Evolutionary conservation across 2,888 invertebrate species (phyloP).

Genomic region (Dynastes maya): DNA sequence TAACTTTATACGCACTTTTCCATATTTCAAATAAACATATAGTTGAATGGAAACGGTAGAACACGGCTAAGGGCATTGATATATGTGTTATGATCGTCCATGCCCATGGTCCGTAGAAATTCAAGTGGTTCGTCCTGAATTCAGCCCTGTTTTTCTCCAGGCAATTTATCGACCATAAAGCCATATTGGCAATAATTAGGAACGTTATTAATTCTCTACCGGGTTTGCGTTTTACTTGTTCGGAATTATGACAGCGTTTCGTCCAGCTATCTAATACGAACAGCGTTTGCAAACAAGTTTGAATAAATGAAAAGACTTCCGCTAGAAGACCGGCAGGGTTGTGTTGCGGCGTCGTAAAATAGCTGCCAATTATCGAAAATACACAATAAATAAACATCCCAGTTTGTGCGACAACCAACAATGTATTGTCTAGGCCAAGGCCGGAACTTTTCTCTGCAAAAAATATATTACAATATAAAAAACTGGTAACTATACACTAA

Average conservation of each 20-base stretch:
- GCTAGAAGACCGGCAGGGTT: conserved; percentile 76
- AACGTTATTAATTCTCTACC: conserved; percentile 91
- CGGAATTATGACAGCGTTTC: conserved; percentile 81
- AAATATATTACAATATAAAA: conserved; percentile 15
- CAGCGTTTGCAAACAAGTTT: conserved; percentile 86
- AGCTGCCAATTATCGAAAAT: conserved; percentile 88
- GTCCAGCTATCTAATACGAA: conserved; percentile 85
- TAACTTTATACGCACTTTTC: conserved; percentile 90
- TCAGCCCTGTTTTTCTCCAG: conserved; percentile 88
- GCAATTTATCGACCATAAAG: conserved; percentile 90
- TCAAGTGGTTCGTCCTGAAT: conserved; percentile 85
- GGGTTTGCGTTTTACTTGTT: conserved; percentile 83
- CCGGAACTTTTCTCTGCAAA: conserved; percentile 61
- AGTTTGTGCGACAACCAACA: conserved; percentile 89
- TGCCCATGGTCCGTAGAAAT: conserved; percentile 90
- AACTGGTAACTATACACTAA: background rate
- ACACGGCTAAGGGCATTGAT: conserved; percentile 90
- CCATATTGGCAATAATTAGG: conserved; percentile 84
- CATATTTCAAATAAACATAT: conserved; percentile 94
- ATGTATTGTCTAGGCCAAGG: conserved; percentile 81
- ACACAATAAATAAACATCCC: conserved; percentile 92
- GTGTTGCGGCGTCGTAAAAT: conserved; percentile 73
- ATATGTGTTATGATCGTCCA: conserved; percentile 94
- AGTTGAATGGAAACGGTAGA: conserved; percentile 92
- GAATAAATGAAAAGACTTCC: conserved; percentile 82